Evolutionary conservation across 2,888 invertebrate genomes (phyloP).

Genomic region (Aphrophora alni): DNA sequence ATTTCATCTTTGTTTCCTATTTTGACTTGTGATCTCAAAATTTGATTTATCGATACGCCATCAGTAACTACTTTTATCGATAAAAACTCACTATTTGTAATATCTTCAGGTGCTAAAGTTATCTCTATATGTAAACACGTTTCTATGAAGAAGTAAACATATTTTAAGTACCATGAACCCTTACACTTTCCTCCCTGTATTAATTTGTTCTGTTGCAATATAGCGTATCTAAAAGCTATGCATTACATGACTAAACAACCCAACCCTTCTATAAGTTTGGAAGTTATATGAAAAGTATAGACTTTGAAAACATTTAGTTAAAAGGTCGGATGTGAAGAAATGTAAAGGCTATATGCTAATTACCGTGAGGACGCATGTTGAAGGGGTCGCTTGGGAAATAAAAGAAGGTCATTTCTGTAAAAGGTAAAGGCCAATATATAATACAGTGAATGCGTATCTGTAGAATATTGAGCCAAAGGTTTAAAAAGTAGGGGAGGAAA

Average conservation of each 20-base stretch:
- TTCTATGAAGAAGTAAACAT: no score
- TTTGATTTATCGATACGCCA: no score
- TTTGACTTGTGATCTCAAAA: no score
- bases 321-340: neutral
- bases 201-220: no score
- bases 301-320: neutral
- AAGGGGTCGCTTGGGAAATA: conserved; percentile 3
- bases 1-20: no score
- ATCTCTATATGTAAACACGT: no score
- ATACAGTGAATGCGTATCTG: neutral
- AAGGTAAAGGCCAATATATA: neutral
- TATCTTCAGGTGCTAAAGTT: no score
- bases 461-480: no score
- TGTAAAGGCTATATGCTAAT: neutral
- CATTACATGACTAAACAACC: neutral
- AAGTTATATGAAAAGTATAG: neutral
- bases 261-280: neutral
- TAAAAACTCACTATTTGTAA: no score
- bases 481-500: no score
- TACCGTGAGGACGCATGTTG: neutral
- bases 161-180: neutral
- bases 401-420: neutral
- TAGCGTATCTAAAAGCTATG: neutral
- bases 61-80: no score
- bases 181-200: neutral